A percentile compares a stretch with the other conserved stretches of the same genome.
Conservation (phyloP, 2,888 invertebrate species). For the Sceliomorpha sp. region DNA sequence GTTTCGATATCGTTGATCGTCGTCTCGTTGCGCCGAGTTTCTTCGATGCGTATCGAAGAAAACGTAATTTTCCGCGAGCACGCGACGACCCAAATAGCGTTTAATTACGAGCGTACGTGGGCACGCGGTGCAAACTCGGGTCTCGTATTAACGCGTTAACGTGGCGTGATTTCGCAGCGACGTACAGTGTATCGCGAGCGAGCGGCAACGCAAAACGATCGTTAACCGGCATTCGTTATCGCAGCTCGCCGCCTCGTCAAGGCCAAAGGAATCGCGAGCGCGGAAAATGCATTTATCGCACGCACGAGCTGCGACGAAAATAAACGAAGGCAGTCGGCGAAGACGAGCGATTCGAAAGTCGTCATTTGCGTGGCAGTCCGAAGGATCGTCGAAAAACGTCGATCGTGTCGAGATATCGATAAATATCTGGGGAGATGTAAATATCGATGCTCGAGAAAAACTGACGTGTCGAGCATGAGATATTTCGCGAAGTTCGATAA, state of each 20-base stretch:
- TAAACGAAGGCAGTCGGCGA: conserved; percentile 1
- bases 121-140: conserved; percentile 2
- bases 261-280: conserved; percentile 11
- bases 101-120: conserved; percentile 8
- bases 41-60: neutral
- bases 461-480: no score
- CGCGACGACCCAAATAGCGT: conserved; percentile 13
- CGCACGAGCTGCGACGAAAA: conserved; percentile 9
- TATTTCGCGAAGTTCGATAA: no score
- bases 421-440: no score
- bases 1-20: neutral
- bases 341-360: no score
- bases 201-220: conserved; percentile 19
- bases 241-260: conserved; percentile 1
- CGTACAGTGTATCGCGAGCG: conserved; percentile 7
- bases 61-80: conserved; percentile 8
- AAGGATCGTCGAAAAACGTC: conserved; percentile 71
- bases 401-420: conserved; percentile 68
- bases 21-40: neutral
- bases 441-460: no score
- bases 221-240: conserved; percentile 18
- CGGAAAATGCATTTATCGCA: conserved; percentile 11
- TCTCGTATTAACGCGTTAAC: conserved; percentile 9
- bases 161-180: conserved; percentile 6
- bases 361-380: conserved; percentile 72